These are phyloP conservation scores for Diglossa cyanea DNA, from an alignment of 2,797 vertebrate species.

Conservation along the genomic window DNA sequence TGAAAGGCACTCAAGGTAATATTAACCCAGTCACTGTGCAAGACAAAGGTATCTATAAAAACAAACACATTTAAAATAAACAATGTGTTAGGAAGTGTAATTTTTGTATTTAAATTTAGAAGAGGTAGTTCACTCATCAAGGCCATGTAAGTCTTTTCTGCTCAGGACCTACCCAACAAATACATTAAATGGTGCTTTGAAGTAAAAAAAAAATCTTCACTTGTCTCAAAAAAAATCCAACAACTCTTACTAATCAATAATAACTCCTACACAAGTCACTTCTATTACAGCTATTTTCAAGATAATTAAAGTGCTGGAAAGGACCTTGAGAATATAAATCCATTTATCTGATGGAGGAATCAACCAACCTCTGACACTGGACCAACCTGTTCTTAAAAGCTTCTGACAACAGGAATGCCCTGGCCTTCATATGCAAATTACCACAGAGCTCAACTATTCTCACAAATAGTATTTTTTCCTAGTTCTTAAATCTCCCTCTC, in stretches of 20 bases:
- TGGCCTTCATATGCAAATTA: neutral
- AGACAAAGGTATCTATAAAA: neutral
- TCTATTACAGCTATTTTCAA: neutral
- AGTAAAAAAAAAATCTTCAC: neutral
- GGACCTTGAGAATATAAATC: neutral
- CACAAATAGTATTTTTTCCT: neutral
- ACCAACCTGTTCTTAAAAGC: neutral
- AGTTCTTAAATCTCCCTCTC: neutral
- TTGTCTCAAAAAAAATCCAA: neutral
- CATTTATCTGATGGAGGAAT: neutral
- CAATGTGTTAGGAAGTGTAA: neutral
- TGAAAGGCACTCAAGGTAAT: neutral
- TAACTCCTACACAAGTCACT: neutral
- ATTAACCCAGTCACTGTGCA: neutral
- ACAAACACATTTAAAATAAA: neutral
- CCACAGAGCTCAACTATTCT: neutral
- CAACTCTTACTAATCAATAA: neutral
- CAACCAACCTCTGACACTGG: neutral
- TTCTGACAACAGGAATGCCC: neutral
- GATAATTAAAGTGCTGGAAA: neutral
- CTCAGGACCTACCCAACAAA: neutral
- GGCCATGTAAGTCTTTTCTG: neutral
- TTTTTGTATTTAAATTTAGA: neutral
- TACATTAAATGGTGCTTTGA: neutral
- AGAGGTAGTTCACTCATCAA: neutral